Percentiles rank a stretch among this genome's conserved stretches.
Conservation (phyloP, 2,797 vertebrate genomes). For the Eulemur mongoz region DNA sequence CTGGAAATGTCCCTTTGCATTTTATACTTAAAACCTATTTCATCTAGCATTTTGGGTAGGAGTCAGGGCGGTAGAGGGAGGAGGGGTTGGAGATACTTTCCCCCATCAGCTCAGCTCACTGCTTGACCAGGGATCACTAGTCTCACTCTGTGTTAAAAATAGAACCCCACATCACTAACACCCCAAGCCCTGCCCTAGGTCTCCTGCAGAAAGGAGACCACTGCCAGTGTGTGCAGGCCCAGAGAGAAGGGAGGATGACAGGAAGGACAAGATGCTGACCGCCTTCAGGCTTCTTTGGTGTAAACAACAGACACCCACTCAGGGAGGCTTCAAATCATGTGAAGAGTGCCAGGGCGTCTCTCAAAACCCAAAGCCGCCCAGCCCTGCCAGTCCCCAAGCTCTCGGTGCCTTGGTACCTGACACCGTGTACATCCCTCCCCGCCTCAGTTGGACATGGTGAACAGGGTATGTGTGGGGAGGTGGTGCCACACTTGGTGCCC, state of each 20-base stretch:
- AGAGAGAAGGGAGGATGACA: neutral
- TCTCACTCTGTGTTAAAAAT: neutral
- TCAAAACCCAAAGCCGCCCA: neutral
- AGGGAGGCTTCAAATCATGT: neutral
- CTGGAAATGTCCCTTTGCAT: neutral
- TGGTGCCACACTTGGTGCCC: no score
- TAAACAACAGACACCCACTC: neutral
- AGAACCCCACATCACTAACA: neutral
- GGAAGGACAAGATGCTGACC: neutral
- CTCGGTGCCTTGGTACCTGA: neutral
- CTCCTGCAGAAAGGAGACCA: neutral
- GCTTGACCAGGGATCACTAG: neutral
- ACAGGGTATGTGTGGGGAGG: neutral
- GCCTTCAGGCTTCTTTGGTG: neutral
- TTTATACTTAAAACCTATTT: neutral
- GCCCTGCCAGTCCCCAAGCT: neutral
- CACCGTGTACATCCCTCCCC: neutral
- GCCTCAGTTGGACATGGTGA: neutral
- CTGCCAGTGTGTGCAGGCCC: neutral
- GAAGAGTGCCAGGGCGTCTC: neutral
- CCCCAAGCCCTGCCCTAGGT: neutral
- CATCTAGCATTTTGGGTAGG: neutral
- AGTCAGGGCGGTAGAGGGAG: no score
- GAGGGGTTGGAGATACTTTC: neutral
- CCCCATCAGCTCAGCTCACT: neutral